phyloP scores from a whole-genome alignment of 2,888 invertebrate genomes.

The Mythimna vitellina region DNA sequence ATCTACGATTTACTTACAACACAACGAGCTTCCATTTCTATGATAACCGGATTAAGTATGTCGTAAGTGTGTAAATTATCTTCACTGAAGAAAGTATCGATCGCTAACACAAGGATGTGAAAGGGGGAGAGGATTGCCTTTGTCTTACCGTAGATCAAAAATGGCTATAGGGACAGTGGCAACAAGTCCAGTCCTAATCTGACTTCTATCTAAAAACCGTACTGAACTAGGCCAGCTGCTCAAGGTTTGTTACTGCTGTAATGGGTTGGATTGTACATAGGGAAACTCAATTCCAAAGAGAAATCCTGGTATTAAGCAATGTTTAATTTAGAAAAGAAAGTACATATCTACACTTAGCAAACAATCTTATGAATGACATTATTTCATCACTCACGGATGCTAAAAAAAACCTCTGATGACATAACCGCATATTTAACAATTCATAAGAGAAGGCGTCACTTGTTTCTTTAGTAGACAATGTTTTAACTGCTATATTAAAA shows the following conservation, averaged over 20 bases:
- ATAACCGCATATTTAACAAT: slow-evolving; percentile 7
- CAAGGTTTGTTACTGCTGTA: background rate
- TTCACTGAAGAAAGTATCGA: background rate
- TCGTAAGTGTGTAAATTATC: slow-evolving; percentile 7
- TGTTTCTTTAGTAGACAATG: background rate
- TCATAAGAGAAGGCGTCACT: background rate
- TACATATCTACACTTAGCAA: background rate
- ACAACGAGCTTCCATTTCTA: background rate
- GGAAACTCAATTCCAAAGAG: background rate
- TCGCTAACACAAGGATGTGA: no score
- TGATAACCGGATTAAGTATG: slow-evolving; percentile 1
- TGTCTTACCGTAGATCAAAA: no score
- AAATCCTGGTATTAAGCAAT: slow-evolving; percentile 5
- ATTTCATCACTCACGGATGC: slow-evolving; percentile 6
- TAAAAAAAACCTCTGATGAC: background rate
- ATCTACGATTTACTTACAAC: no score
- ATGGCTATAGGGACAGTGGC: background rate
- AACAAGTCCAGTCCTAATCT: background rate
- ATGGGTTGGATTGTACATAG: background rate
- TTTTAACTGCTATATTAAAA: slow-evolving; percentile 2
- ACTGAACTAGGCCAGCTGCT: background rate
- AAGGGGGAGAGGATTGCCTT: no score
- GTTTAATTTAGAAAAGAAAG: background rate
- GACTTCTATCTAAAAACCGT: background rate
- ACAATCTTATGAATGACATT: background rate